These are phyloP conservation scores for Ctenoplectra terminalis DNA, from an alignment of 1,140 invertebrate species.

Conservation along the genomic window DNA sequence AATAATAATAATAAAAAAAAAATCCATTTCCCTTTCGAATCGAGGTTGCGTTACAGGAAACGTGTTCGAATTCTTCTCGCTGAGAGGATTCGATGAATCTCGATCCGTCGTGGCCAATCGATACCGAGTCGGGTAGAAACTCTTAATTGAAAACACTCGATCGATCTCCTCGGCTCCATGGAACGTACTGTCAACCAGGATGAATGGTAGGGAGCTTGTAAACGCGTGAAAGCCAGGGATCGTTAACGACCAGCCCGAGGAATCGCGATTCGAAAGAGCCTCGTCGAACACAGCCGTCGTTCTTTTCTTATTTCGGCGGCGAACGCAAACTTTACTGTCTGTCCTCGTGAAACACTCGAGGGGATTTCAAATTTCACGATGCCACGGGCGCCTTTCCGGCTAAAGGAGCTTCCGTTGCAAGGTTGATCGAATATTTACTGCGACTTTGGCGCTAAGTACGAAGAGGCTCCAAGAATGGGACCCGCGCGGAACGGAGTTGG, in stretches of 20 bases:
- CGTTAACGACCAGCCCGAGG: neutral
- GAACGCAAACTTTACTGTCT: neutral
- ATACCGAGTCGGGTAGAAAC: neutral
- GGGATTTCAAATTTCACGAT: slow-evolving; percentile 20
- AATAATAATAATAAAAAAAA: neutral
- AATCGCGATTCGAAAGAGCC: too few species aligned
- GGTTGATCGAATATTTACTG: slow-evolving; percentile 32
- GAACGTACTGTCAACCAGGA: slow-evolving; percentile 14
- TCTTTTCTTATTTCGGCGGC: neutral
- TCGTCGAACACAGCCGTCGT: neutral
- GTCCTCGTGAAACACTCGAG: neutral
- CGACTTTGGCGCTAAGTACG: neutral
- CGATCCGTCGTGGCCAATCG: slow-evolving; percentile 15
- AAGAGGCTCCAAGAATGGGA: too few species aligned
- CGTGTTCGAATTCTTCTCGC: slow-evolving; percentile 19
- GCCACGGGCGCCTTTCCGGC: neutral
- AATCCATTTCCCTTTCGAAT: neutral
- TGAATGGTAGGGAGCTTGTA: slow-evolving; percentile 9
- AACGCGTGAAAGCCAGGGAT: neutral
- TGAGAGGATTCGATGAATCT: slow-evolving; percentile 3
- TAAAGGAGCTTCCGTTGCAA: neutral
- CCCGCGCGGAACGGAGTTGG: neutral
- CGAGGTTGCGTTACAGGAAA: neutral
- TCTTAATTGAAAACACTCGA: slow-evolving; percentile 47
- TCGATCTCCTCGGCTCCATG: slow-evolving; percentile 9